phyloP scores from a whole-genome alignment of 37 sponge, comb jelly and placozoan species.

The Beroe ovata region DNA sequence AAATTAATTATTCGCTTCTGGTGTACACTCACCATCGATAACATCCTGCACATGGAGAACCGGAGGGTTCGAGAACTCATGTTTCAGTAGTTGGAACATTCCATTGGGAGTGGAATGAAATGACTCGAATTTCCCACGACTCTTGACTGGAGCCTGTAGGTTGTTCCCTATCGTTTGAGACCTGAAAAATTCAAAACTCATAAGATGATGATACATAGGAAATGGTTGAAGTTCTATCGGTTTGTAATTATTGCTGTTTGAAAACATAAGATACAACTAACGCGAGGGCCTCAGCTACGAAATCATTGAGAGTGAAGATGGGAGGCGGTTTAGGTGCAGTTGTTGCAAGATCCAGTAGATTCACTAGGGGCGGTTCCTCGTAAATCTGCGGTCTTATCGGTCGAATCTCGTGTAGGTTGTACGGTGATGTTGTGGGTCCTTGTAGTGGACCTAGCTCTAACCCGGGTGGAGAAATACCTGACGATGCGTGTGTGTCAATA shows the following conservation, averaged over 20 bases:
- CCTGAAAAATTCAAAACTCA: no score
- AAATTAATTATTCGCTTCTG: no score
- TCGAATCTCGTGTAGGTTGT: neutral
- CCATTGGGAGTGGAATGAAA: constrained; percentile 59
- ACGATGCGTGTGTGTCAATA: neutral
- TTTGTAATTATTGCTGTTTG: no score
- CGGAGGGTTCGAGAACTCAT: neutral
- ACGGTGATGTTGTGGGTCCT: constrained; percentile 14
- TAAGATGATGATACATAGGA: no score
- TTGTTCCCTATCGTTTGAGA: constrained; percentile 47
- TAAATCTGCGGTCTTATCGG: neutral
- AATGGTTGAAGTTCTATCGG: no score
- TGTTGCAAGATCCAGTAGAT: constrained; percentile 45
- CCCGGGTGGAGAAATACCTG: neutral
- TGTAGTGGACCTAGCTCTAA: neutral
- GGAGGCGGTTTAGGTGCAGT: constrained; percentile 50
- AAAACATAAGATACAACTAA: no score
- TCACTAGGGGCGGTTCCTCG: constrained; percentile 52
- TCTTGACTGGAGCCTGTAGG: constrained; percentile 42
- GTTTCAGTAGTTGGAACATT: neutral
- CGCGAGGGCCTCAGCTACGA: constrained; percentile 46
- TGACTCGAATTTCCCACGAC: constrained; percentile 34
- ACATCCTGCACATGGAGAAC: constrained; percentile 49
- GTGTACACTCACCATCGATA: constrained; percentile 11
- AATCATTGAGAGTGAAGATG: constrained; percentile 55